These are phyloP conservation scores for Emys orbicularis DNA, from an alignment of 2,797 vertebrate genomes.

Conservation along the genomic window DNA sequence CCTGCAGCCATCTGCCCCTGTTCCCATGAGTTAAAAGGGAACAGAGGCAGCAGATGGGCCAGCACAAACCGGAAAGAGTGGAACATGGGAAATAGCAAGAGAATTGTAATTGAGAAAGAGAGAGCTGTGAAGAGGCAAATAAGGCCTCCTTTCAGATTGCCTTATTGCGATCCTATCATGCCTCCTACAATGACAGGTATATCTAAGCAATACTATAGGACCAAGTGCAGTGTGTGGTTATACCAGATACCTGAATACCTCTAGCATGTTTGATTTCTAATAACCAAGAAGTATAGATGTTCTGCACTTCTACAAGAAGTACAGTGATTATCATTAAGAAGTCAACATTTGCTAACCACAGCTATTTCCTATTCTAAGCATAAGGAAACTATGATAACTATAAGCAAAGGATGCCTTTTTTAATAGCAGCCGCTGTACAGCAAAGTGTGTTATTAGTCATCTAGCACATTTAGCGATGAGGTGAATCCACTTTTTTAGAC, in stretches of 20 bases:
- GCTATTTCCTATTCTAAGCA: slow-evolving; percentile 60
- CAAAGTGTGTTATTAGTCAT: slow-evolving; percentile 59
- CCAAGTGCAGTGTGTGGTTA: slow-evolving; percentile 10
- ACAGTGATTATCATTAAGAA: slow-evolving; percentile 57
- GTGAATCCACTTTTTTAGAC: slow-evolving; percentile 56
- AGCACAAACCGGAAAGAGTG: slow-evolving; percentile 20
- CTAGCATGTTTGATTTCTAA: slow-evolving; percentile 39
- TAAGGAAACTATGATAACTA: slow-evolving; percentile 30
- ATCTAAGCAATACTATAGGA: slow-evolving; percentile 32
- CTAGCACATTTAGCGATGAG: slow-evolving; percentile 38
- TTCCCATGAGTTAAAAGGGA: not conserved
- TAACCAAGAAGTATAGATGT: slow-evolving; percentile 14
- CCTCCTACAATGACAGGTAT: slow-evolving; percentile 23
- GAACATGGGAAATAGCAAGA: slow-evolving; percentile 29
- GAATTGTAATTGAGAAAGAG: slow-evolving; percentile 29
- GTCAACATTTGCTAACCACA: slow-evolving; percentile 43
- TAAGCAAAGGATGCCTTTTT: slow-evolving; percentile 62
- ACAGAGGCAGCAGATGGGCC: not conserved
- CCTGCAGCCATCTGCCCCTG: not conserved
- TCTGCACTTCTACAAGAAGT: slow-evolving; percentile 20
- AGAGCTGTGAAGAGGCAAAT: slow-evolving; percentile 9
- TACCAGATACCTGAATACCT: slow-evolving; percentile 10
- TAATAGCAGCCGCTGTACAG: slow-evolving; percentile 9
- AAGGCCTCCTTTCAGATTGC: slow-evolving; percentile 27
- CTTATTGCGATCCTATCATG: slow-evolving; percentile 21